A percentile compares a stretch with the other conserved stretches of the same genome.
Evolutionary conservation across 2,113 vertebrate species (phyloP).

Genomic region (Ia io): DNA sequence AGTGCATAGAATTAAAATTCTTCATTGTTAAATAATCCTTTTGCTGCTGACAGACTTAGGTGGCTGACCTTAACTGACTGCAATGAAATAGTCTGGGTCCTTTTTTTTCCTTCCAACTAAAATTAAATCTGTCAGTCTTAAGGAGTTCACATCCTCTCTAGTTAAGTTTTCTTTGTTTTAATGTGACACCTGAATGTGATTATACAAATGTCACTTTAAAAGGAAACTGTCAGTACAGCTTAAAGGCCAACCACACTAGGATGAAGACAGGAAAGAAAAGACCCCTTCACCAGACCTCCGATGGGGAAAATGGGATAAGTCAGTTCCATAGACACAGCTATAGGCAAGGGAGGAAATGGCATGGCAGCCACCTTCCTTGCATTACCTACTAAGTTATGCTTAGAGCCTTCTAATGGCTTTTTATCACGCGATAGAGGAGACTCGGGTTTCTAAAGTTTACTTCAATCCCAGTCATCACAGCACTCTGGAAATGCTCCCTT

Average conservation of each 20-base stretch:
- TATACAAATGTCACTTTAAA: slow-evolving; percentile 16
- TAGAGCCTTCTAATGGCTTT: not conserved
- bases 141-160: not conserved
- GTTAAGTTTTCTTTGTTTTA: slow-evolving; percentile 9
- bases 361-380: not conserved
- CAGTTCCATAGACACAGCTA: not conserved
- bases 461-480: not conserved
- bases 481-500: not conserved
- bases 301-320: not conserved
- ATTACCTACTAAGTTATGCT: not conserved
- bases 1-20: not conserved
- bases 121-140: slow-evolving; percentile 7
- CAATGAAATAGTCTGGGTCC: not conserved
- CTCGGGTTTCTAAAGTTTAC: not conserved
- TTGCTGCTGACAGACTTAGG: not conserved
- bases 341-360: not conserved
- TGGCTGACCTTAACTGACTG: not conserved
- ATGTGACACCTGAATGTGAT: not conserved
- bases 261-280: not conserved
- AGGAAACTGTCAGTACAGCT: not conserved
- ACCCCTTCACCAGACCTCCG: not conserved
- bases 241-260: slow-evolving; percentile 9
- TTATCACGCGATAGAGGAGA: not conserved
- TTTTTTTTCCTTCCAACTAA: not conserved
- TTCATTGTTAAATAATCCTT: slow-evolving; percentile 1